Base-by-base conservation (phyloP, 2,888 invertebrate species). In the Caenorhabditis auriculariae region DNA sequence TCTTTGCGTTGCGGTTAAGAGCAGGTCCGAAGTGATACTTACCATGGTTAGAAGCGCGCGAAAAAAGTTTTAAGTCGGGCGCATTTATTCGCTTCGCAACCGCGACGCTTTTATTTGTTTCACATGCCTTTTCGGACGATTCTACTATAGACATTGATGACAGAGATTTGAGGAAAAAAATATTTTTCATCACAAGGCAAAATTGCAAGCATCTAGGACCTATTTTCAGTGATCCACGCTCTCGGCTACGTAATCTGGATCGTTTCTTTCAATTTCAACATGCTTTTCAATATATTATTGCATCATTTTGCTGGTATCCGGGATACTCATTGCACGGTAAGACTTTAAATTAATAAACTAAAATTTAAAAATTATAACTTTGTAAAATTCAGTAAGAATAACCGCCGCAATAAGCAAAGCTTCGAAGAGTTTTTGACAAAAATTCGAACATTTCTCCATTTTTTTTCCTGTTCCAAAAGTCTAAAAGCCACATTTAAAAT, bases 191-290 rank as follows among this genome's bases (percentile, higher is more conserved):
- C n/a, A n/a, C n/a, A n/a, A n/a, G n/a, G n/a, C n/a, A n/a, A n/a
- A 55, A 15, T 45, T 6, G 3, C 17, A 12, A 54, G 4, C 7
- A 24, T n/a, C n/a, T n/a, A n/a, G n/a, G n/a, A n/a, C n/a, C n/a
- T n/a, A n/a, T n/a, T 52, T 69, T 64, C 46, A 75, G 79, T 68
- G 17, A 56, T 78, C 17, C 79, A 79, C 54, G 77, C 80, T 5
- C 26, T 75, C 9, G 71, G 64, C 37, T 79, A 74, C 49, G 71
- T 71, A 0, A 56, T 77, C 7, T 79, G 79, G 79, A 62, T 79
- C 7, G 69, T 72, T 17, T 54, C 64, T 17, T 78, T 80, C 64
- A 74, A 76, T 58, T 75, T 79, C 57, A 79, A 79, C 46, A 76
- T 79, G 69, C 60, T 80, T 9, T 75, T 80, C 59, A 78, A 78